These are phyloP conservation scores for Megalonaias nervosa DNA, from an alignment of 1,140 invertebrate genomes.

Conservation along the genomic window DNA sequence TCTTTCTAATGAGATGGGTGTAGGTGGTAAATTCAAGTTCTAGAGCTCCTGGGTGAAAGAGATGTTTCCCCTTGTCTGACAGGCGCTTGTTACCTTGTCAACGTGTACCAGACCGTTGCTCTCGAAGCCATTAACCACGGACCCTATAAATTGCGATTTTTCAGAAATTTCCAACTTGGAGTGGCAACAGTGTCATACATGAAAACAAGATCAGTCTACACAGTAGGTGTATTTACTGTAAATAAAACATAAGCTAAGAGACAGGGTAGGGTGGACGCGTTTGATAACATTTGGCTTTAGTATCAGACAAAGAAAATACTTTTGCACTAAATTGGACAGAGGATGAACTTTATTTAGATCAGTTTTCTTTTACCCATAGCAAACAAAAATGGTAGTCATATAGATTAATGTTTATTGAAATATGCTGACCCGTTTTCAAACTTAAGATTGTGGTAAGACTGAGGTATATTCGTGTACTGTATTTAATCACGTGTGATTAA, in stretches of 20 bases:
- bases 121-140: conserved; percentile 41
- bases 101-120: conserved; percentile 40
- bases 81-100: conserved; percentile 45
- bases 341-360: background rate
- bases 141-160: conserved; percentile 45
- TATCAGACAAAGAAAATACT: background rate
- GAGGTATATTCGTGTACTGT: too few species aligned
- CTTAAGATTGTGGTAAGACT: too few species aligned
- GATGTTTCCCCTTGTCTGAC: conserved; percentile 44
- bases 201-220: conserved; percentile 51
- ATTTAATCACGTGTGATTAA: too few species aligned
- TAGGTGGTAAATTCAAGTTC: conserved; percentile 21
- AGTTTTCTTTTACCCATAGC: background rate
- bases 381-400: background rate
- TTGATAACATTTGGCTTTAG: background rate
- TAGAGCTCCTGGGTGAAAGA: conserved; percentile 34
- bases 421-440: too few species aligned
- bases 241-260: background rate
- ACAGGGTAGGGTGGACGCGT: background rate
- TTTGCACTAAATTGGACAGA: background rate
- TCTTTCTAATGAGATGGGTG: conserved; percentile 34
- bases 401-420: too few species aligned
- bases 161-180: conserved; percentile 21
- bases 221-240: conserved; percentile 38
- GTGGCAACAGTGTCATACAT: conserved; percentile 48